Base-by-base conservation (phyloP, 2,113 vertebrate genomes). In the Hippocampus zosterae region DNA sequence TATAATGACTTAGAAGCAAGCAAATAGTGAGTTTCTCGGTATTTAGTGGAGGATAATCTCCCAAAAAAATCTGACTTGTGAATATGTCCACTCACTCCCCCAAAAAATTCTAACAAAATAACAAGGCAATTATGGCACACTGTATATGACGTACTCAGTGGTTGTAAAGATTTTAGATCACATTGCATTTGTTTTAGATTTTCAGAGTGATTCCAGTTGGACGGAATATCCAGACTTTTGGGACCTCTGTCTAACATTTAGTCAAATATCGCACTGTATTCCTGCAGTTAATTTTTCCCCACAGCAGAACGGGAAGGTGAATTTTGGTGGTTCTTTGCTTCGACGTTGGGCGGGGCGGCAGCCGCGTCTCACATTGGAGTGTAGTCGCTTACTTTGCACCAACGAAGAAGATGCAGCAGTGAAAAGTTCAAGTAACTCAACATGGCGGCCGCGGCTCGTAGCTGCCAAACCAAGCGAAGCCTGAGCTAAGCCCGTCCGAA, bases 371-470 rank as follows among this genome's bases (percentile, higher is more conserved):
- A 65, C 40, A 0, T 2, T 37, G 2, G 1, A 42, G n/a, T 9
- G 12, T 25, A 13, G 55, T 13, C 55, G 27, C 15, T 1, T 41
- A 15, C 21, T 42, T 25, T 15, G 10, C 10, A n/a, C 41, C 42
- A 8, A 46, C 63, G 63, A 48, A 72, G 56, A 53, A 79, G 66
- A 16, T 46, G 71, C 0, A 86, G 85, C 89, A 90, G 89, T 5
- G 46, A 90, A 84, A 81, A 85, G 83, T 65, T 68, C 19, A 69
- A 40, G 0, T 62, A 66, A 50, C 71, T 56, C 52, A 81, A 91
- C 69, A 91, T 91, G 92, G 89, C 88, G 89, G 73, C 73, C 65
- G 27, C 56, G 41, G 42, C 81, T 70, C 56, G 46, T 65, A 37
- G 72, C 66, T 46, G 67, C 7, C 71, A 0, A 18, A 0, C 80